phyloP scores from a whole-genome alignment of 2,113 vertebrate species.

The Mystacornis crossleyi region DNA sequence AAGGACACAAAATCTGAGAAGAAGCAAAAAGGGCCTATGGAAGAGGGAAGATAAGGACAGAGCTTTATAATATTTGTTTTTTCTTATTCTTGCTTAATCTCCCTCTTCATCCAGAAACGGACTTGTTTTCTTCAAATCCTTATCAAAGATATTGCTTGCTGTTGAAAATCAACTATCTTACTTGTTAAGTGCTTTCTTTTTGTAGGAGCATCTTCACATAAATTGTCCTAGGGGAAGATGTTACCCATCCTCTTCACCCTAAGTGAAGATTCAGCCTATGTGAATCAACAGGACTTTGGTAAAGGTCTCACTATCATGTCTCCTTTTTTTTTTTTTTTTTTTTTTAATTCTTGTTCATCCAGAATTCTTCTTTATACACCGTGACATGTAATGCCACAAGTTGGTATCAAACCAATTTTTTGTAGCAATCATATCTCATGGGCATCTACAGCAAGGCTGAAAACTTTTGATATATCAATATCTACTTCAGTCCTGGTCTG shows the following conservation, averaged over 20 bases:
- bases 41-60: neutral
- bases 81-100: neutral
- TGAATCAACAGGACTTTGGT: neutral
- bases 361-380: neutral
- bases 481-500: neutral
- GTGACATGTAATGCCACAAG: neutral
- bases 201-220: neutral
- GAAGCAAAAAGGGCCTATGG: neutral
- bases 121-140: neutral
- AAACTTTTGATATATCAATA: neutral
- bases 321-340: neutral
- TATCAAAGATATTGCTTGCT: neutral
- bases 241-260: neutral
- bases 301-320: neutral
- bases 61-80: neutral
- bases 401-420: neutral
- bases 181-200: neutral
- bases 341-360: neutral
- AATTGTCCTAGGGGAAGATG: neutral
- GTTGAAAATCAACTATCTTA: neutral
- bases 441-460: neutral
- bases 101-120: neutral
- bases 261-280: neutral
- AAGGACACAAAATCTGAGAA: neutral
- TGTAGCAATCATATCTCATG: neutral